A percentile compares a stretch with the other conserved stretches of the same genome.
These are phyloP conservation scores for Hofmannophila pseudospretella DNA, from an alignment of 2,888 invertebrate genomes.

Conservation along the genomic window DNA sequence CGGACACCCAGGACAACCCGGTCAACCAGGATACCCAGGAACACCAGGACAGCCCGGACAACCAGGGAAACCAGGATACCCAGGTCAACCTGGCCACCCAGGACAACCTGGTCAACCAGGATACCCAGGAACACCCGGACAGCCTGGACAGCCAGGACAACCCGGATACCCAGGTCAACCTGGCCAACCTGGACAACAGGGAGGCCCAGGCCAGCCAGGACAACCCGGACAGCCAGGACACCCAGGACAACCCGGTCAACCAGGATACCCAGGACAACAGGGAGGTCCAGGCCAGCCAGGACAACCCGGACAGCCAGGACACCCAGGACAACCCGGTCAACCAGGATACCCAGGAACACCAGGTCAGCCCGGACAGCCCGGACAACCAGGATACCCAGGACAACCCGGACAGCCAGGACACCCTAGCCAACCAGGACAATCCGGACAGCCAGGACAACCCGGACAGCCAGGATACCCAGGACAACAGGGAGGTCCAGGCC, in stretches of 20 bases:
- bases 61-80: slow-evolving; percentile 53
- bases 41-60: slow-evolving; percentile 21
- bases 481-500: slow-evolving; percentile 23
- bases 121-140: slow-evolving; percentile 24
- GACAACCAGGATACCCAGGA: slow-evolving; percentile 44
- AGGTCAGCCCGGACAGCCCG: slow-evolving; percentile 25
- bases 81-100: slow-evolving; percentile 46
- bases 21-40: slow-evolving; percentile 30
- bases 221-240: slow-evolving; percentile 23
- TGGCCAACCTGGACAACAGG: slow-evolving; percentile 16
- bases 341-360: slow-evolving; percentile 30
- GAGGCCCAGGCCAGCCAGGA: slow-evolving; percentile 9
- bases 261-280: slow-evolving; percentile 27
- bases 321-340: slow-evolving; percentile 18
- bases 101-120: slow-evolving; percentile 52
- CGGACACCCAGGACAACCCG: slow-evolving; percentile 16
- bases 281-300: slow-evolving; percentile 31
- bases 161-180: slow-evolving; percentile 28
- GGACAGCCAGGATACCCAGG: slow-evolving; percentile 23
- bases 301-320: slow-evolving; percentile 28
- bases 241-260: slow-evolving; percentile 29
- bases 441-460: slow-evolving; percentile 22
- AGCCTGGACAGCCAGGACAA: slow-evolving; percentile 31
- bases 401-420: slow-evolving; percentile 20
- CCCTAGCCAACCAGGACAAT: slow-evolving; percentile 21